phyloP scores from a whole-genome alignment of 2,888 invertebrate species.

The Pharmacophagus antenor region DNA sequence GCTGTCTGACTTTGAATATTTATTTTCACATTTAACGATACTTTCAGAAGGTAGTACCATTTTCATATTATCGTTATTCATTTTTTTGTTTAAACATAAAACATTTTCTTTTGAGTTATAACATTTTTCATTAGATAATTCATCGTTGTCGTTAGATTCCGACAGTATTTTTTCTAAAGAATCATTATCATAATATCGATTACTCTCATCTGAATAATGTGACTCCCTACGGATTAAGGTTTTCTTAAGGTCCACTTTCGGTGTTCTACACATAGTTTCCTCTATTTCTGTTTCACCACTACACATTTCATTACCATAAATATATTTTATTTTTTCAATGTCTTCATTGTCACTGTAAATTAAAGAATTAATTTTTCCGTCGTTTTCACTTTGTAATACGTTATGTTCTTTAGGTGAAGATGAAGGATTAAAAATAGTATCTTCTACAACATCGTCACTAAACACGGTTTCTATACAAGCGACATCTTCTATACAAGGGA shows the following conservation, averaged over 20 bases:
- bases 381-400: conserved; percentile 39
- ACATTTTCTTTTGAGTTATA: conserved; percentile 18
- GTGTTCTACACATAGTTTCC: conserved; percentile 62
- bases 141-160: conserved; percentile 38
- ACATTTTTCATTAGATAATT: conserved; percentile 34
- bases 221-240: conserved; percentile 48
- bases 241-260: conserved; percentile 66
- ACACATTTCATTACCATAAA: conserved; percentile 60
- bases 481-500: no score
- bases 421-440: conserved; percentile 53
- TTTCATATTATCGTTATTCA: conserved; percentile 46
- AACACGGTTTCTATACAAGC: conserved; percentile 73
- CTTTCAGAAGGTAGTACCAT: conserved; percentile 33
- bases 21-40: conserved; percentile 26
- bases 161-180: conserved; percentile 51
- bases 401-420: conserved; percentile 47
- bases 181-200: conserved; percentile 45
- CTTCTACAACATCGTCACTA: conserved; percentile 67
- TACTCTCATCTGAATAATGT: conserved; percentile 33
- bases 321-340: conserved; percentile 53
- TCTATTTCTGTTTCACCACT: conserved; percentile 56
- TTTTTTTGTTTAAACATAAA: conserved; percentile 28
- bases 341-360: conserved; percentile 45
- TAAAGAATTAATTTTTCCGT: conserved; percentile 38
- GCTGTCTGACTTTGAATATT: conserved; percentile 36